Conservation (phyloP, 2,113 vertebrate species). For the Epinephelus fuscoguttatus region DNA sequence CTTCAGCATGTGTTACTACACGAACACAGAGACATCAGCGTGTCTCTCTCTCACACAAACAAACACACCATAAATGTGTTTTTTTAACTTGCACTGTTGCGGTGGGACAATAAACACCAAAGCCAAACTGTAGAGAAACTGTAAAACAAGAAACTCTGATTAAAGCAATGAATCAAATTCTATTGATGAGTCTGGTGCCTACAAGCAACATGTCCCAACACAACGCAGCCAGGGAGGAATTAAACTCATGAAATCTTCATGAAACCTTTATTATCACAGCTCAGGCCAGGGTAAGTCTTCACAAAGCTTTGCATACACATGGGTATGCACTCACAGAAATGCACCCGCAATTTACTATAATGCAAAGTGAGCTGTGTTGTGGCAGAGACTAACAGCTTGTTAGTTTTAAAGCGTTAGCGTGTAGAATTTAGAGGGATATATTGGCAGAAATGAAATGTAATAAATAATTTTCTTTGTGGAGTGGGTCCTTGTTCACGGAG, state of each 20-base stretch:
- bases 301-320: neutral
- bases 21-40: slow-evolving; percentile 11
- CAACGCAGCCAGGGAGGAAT: slow-evolving; percentile 21
- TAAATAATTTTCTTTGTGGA: no score
- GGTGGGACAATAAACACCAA: slow-evolving; percentile 21
- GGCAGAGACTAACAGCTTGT: neutral
- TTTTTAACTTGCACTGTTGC: slow-evolving; percentile 11
- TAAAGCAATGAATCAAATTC: slow-evolving; percentile 58
- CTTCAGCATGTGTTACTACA: slow-evolving; percentile 35
- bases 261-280: slow-evolving; percentile 4
- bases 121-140: slow-evolving; percentile 2
- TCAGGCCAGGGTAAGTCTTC: neutral
- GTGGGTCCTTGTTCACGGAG: no score
- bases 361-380: slow-evolving; percentile 8
- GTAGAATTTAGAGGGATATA: no score
- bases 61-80: slow-evolving; percentile 3
- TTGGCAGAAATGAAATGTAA: no score
- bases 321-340: neutral
- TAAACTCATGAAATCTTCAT: slow-evolving; percentile 40
- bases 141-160: slow-evolving; percentile 44
- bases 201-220: slow-evolving; percentile 16
- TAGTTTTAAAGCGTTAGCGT: no score
- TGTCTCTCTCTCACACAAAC: slow-evolving; percentile 9
- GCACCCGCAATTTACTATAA: slow-evolving; percentile 2
- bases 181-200: neutral